A percentile compares a stretch with the other conserved stretches of the same genome.
Evolutionary conservation across 2,797 vertebrate genomes (phyloP).

Genomic region (Catharus ustulatus): DNA sequence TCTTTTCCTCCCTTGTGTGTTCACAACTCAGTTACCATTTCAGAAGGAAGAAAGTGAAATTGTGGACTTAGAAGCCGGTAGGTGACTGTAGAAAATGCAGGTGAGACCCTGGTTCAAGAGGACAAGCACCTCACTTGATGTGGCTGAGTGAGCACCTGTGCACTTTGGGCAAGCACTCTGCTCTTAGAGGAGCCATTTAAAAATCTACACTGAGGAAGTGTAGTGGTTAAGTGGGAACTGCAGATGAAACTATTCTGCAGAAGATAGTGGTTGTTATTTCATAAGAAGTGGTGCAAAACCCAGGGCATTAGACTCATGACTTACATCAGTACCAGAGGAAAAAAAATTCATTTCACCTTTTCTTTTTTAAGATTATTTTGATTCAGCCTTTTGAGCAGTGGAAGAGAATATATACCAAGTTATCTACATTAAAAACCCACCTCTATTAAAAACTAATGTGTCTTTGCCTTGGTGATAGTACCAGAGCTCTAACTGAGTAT

Average conservation of each 20-base stretch:
- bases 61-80: not conserved
- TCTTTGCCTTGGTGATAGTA: not conserved
- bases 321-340: not conserved
- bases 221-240: not conserved
- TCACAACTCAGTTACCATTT: not conserved
- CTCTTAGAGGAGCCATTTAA: not conserved
- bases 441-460: not conserved
- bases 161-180: not conserved
- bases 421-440: not conserved
- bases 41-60: not conserved
- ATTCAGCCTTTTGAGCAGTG: not conserved
- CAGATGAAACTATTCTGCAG: not conserved
- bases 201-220: not conserved
- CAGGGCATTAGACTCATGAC: not conserved
- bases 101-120: not conserved
- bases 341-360: accelerated
- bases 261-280: not conserved
- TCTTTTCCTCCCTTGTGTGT: not conserved
- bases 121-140: not conserved
- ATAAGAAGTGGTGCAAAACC: not conserved
- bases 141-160: not conserved
- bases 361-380: accelerated
- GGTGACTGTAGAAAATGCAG: not conserved
- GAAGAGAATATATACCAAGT: not conserved
- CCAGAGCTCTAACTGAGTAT: not conserved